phyloP scores from a whole-genome alignment of 2,797 vertebrate species.

The Remorina albescens region DNA sequence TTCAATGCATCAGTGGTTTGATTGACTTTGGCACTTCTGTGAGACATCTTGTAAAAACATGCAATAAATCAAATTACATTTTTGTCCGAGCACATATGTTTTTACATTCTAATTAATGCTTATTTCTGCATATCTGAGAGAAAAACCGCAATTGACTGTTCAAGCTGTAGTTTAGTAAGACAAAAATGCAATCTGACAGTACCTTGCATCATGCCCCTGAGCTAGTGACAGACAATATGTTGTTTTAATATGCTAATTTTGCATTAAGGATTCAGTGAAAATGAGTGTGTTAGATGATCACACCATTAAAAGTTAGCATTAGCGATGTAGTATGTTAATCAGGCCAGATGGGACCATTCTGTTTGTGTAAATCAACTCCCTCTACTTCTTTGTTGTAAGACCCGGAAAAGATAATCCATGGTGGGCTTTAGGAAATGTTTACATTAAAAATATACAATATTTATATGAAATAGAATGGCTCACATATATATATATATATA shows the following conservation, averaged over 20 bases:
- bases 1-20: conserved; percentile 25
- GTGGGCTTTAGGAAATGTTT: conserved; percentile 44
- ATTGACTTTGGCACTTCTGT: conserved; percentile 40
- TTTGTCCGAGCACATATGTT: conserved; percentile 31
- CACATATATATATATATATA: conserved; percentile 20
- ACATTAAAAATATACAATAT: conserved; percentile 23
- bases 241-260: conserved; percentile 80
- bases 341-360: conserved; percentile 79
- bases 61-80: conserved; percentile 41
- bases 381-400: conserved; percentile 54
- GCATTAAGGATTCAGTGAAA: conserved; percentile 80
- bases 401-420: conserved; percentile 57
- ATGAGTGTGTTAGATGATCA: conserved; percentile 78
- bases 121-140: conserved; percentile 18
- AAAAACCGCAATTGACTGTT: conserved; percentile 46
- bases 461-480: conserved; percentile 16
- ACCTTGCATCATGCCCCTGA: conserved; percentile 62
- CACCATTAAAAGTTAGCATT: conserved; percentile 83
- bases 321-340: conserved; percentile 78
- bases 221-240: conserved; percentile 79
- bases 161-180: conserved; percentile 58
- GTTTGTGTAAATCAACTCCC: conserved; percentile 72
- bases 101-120: conserved; percentile 11
- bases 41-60: conserved; percentile 14
- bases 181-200: conserved; percentile 68